A percentile compares a stretch with the other conserved stretches of the same genome.
Conservation (phyloP, 2,888 invertebrate species). For the Allophyes oxyacanthae region DNA sequence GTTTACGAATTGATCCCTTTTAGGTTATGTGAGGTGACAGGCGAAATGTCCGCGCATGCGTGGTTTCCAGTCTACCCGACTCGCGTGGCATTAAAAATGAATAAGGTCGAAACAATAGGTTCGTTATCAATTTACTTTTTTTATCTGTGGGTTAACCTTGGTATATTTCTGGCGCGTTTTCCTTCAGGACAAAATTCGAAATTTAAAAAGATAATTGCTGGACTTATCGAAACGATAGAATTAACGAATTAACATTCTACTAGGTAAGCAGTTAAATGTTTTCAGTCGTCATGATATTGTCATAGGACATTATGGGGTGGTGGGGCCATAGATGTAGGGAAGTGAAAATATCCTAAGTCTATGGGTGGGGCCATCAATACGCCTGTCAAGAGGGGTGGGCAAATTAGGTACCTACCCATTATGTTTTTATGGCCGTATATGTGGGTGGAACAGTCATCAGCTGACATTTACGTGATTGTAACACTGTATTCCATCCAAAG, state of each 20-base stretch:
- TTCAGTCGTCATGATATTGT: neutral
- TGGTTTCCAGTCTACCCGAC: constrained; percentile 8
- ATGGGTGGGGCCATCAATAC: neutral
- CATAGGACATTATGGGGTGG: neutral
- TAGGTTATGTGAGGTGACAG: constrained; percentile 65
- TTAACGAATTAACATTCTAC: too few species aligned
- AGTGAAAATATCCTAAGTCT: too few species aligned
- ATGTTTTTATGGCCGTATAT: too few species aligned
- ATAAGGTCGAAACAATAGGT: constrained; percentile 25
- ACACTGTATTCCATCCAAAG: too few species aligned
- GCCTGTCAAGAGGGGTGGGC: neutral
- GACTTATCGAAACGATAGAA: too few species aligned
- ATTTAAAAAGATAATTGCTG: too few species aligned
- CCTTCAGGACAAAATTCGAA: constrained; percentile 2
- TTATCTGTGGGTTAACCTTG: constrained; percentile 25
- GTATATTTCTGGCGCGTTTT: constrained; percentile 28
- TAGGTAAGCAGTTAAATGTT: neutral
- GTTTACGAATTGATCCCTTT: constrained; percentile 50
- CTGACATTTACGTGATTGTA: too few species aligned
- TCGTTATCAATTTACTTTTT: constrained; percentile 12
- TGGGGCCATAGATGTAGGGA: too few species aligned
- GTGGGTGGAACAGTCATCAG: too few species aligned
- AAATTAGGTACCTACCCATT: too few species aligned
- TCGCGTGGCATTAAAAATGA: constrained; percentile 24
- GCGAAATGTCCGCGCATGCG: constrained; percentile 65